phyloP scores from a whole-genome alignment of 2,888 invertebrate genomes.

The Mimachlamys varia region DNA sequence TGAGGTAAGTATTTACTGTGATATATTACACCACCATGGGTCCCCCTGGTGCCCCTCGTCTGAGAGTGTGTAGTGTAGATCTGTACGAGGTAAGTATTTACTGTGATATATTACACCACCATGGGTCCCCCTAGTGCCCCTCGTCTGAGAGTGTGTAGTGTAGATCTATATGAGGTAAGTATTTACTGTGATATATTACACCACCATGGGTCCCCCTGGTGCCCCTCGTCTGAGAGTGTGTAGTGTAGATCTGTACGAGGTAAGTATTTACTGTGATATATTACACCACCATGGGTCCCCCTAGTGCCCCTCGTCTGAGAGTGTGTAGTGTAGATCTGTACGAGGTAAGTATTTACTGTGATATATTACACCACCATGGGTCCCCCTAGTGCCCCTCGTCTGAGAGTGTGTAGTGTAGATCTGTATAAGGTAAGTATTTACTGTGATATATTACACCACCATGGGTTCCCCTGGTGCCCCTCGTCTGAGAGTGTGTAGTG shows the following conservation, averaged over 20 bases:
- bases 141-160: conserved; percentile 71
- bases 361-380: conserved; percentile 68
- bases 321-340: conserved; percentile 53
- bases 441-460: conserved; percentile 53
- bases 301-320: conserved; percentile 73
- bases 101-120: conserved; percentile 52
- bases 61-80: neutral
- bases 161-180: conserved; percentile 75
- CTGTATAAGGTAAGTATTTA: neutral
- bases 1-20: conserved; percentile 64
- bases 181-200: neutral
- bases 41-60: neutral
- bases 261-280: neutral
- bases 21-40: neutral
- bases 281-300: conserved; percentile 73
- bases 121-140: conserved; percentile 77
- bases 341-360: conserved; percentile 43
- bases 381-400: conserved; percentile 74
- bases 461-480: conserved; percentile 77
- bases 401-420: conserved; percentile 53
- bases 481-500: conserved; percentile 59
- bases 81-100: conserved; percentile 44
- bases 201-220: neutral
- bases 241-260: conserved; percentile 46
- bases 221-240: neutral